Evolutionary conservation across 2,888 invertebrate genomes (phyloP).

Genomic region (Philereme transversata): DNA sequence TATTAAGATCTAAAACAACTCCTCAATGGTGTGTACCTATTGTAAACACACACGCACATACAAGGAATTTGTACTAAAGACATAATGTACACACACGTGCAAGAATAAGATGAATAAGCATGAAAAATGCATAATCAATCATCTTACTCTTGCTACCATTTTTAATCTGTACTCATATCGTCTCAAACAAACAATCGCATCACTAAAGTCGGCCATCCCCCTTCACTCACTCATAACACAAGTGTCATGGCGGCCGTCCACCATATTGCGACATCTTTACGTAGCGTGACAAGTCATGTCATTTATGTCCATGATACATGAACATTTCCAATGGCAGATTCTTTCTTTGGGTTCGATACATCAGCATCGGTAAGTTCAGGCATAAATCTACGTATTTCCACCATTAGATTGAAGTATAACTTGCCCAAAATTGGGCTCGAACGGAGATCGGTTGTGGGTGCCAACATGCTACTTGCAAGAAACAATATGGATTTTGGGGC

Average conservation of each 20-base stretch:
- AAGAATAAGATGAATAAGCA: too few species aligned
- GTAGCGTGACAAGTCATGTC: conserved; percentile 87
- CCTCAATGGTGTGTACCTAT: too few species aligned
- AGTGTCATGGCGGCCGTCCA: conserved; percentile 72
- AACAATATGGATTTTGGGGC: conserved; percentile 31
- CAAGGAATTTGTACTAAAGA: background rate
- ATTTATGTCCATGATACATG: conserved; percentile 85
- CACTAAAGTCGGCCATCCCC: conserved; percentile 28
- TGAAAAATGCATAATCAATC: too few species aligned
- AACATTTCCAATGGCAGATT: conserved; percentile 91
- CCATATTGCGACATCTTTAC: conserved; percentile 76
- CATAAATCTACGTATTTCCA: conserved; percentile 41
- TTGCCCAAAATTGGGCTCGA: conserved; percentile 38
- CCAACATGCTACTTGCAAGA: conserved; percentile 64
- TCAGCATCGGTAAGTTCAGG: conserved; percentile 88
- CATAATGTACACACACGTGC: background rate
- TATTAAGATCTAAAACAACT: too few species aligned
- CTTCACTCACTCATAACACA: conserved; percentile 22
- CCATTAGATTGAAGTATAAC: conserved; percentile 49
- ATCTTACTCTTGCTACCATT: background rate
- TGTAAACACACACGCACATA: too few species aligned
- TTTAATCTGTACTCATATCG: conserved; percentile 2
- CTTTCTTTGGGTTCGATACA: conserved; percentile 94
- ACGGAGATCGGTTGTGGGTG: conserved; percentile 41
- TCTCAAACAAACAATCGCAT: conserved; percentile 6